Evolutionary conservation across 2,888 invertebrate species (phyloP), one percentile per base, ranked within the genome.

Genomic region (Drosophila quinaria): DNA sequence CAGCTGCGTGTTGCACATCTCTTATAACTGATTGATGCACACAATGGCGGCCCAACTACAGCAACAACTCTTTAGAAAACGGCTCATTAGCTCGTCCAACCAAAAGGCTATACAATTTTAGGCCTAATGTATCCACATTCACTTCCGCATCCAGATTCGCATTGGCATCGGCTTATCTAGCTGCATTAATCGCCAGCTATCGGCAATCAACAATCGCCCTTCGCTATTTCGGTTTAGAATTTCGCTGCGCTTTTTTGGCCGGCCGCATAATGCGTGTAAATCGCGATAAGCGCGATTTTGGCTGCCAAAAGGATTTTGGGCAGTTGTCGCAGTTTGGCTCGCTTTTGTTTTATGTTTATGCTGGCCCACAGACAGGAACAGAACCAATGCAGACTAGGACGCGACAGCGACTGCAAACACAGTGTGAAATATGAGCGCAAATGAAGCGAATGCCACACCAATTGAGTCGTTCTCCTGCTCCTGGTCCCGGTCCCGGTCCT

Each of bases 261-360:
- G 66, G 70, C 74, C 74, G 79, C 81, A 87, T 87, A 81, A 86
- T 87, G 86, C 86, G 88, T 83, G 79, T 78, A 87, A 90, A 88
- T 88, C 88, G 89, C 71, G 88, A 89, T 90, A 87, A 89, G 74
- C 72, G 60, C 68, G 62, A 66, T 75, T 75, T 80, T 87, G 79
- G 85, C 77, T 65, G 76, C 39, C 37, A 29, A 59, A 59, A 59
- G 49, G 59, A 49, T 39, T 39, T 37, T 35, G 58, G 37, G 63
- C 63, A 70, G 65, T 79, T 77, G 79, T 63, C 75, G 76, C 76
- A 77, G 56, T 65, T 61, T 55, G 42, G 44, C 33, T 49, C 56
- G 67, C 74, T 60, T 71, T 89, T 85, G 89, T 85, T 87, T 89
- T 83, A 83, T 81, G 81, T 68, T 78, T 84, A 81, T 85, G 87